These are phyloP conservation scores for Philopotamus ludificatus DNA, from an alignment of 1,140 invertebrate genomes.

Conservation along the genomic window DNA sequence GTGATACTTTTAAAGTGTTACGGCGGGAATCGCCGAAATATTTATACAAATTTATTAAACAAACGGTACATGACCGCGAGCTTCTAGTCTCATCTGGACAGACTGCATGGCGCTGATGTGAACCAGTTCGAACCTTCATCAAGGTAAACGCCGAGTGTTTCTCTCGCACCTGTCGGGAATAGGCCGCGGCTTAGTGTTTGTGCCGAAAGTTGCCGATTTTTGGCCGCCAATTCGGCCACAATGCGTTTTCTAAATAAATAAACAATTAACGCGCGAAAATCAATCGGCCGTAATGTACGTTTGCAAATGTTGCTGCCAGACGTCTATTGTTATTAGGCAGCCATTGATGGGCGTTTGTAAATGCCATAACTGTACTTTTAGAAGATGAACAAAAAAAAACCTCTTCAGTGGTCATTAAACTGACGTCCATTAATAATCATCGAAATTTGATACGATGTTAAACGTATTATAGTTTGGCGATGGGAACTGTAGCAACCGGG, in stretches of 20 bases:
- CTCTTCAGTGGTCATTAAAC: conserved; percentile 13
- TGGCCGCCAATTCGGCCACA: too few species aligned
- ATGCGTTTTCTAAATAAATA: neutral
- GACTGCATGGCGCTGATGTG: conserved; percentile 29
- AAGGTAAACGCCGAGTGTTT: neutral
- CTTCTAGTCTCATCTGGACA: conserved; percentile 6
- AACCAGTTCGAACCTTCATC: conserved; percentile 12
- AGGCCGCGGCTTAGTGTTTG: neutral
- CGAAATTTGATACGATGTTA: conserved; percentile 3
- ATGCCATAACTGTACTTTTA: conserved; percentile 6
- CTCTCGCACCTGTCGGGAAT: neutral
- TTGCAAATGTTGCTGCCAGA: neutral
- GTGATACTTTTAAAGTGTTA: too few species aligned
- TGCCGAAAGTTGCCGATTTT: neutral
- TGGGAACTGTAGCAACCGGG: neutral
- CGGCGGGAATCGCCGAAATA: too few species aligned
- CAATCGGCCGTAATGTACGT: neutral
- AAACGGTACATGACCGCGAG: neutral
- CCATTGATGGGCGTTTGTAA: conserved; percentile 13
- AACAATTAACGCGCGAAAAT: neutral
- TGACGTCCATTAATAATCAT: conserved; percentile 13
- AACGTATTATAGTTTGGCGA: neutral
- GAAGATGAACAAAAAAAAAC: neutral
- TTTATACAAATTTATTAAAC: too few species aligned
- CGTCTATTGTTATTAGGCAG: conserved; percentile 4